Evolutionary conservation across 2,113 vertebrate genomes (phyloP).

Genomic region (Ramphastos sulfuratus): DNA sequence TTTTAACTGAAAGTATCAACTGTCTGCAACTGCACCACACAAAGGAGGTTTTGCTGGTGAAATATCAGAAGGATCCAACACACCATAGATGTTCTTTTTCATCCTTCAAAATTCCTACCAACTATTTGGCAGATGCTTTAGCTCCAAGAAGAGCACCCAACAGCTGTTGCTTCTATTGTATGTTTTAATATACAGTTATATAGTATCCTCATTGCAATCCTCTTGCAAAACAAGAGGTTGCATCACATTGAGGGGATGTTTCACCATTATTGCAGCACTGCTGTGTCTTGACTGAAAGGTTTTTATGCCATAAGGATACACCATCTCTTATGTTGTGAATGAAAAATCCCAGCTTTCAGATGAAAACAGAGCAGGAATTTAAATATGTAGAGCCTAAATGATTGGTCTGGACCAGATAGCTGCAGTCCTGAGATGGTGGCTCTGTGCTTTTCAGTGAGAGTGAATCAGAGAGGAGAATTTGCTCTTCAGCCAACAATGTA

Average conservation of each 20-base stretch:
- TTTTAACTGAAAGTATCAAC: not conserved
- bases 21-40: not conserved
- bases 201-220: not conserved
- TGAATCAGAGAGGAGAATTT: not conserved
- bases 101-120: not conserved
- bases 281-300: not conserved
- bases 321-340: not conserved
- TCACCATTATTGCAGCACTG: not conserved
- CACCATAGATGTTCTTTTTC: not conserved
- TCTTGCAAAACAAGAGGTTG: constrained; percentile 1
- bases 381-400: not conserved
- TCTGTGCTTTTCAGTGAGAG: not conserved
- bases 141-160: fast-evolving
- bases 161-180: not conserved
- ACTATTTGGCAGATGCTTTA: not conserved
- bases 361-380: not conserved
- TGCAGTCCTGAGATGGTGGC: not conserved
- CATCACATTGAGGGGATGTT: not conserved
- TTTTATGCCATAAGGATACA: not conserved
- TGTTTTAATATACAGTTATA: not conserved
- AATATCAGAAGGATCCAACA: not conserved
- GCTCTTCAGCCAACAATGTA: not conserved
- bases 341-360: not conserved
- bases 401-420: not conserved
- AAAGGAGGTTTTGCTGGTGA: not conserved